Conservation (phyloP, 2,113 vertebrate genomes). For the Paedocypris sp. region DNA sequence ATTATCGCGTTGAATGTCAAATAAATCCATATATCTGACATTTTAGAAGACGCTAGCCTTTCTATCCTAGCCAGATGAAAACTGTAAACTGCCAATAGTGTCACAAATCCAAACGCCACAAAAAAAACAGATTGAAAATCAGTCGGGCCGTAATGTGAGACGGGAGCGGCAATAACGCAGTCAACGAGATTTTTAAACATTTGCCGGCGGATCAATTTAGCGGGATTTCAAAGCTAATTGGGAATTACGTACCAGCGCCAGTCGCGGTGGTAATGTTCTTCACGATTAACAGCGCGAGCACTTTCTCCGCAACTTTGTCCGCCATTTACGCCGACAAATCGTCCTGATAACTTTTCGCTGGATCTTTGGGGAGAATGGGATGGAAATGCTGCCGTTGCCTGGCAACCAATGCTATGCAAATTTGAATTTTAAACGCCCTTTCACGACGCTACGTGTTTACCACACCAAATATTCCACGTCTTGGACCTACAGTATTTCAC, state of each 20-base stretch:
- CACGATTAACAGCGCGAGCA: neutral
- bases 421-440: conserved; percentile 30
- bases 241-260: neutral
- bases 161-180: neutral
- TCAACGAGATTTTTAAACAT: neutral
- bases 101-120: too few species aligned
- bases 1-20: too few species aligned
- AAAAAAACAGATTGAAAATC: too few species aligned
- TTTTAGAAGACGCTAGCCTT: too few species aligned
- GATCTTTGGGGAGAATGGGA: conserved; percentile 4
- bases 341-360: conserved; percentile 11
- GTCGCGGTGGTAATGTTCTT: neutral
- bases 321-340: neutral
- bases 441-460: conserved; percentile 13
- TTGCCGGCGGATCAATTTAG: neutral
- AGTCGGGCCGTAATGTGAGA: neutral
- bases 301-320: conserved; percentile 6
- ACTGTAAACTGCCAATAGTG: too few species aligned
- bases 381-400: conserved; percentile 33
- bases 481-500: too few species aligned
- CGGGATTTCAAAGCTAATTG: neutral
- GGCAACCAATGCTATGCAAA: conserved; percentile 39
- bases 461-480: too few species aligned
- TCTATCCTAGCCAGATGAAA: too few species aligned
- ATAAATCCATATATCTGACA: too few species aligned